A percentile compares a stretch with the other conserved stretches of the same genome.
These are phyloP conservation scores for Avahi laniger DNA, from an alignment of 2,797 vertebrate genomes.

Conservation along the genomic window DNA sequence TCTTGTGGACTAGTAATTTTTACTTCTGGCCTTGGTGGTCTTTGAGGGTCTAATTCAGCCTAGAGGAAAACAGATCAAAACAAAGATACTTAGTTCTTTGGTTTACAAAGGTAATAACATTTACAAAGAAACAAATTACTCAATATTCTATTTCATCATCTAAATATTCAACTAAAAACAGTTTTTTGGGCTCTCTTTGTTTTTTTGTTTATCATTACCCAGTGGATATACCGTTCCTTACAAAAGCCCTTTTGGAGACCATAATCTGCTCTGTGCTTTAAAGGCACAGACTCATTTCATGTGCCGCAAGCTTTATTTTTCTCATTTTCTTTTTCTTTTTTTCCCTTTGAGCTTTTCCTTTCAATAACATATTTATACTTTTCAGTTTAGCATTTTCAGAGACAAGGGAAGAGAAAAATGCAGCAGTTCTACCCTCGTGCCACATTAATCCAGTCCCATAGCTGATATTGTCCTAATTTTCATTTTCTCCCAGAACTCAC, in stretches of 20 bases:
- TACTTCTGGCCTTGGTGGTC: constrained; percentile 83
- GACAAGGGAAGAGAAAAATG: not conserved
- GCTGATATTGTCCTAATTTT: not conserved
- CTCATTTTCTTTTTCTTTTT: not conserved
- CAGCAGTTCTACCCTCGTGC: not conserved
- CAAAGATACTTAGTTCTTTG: not conserved
- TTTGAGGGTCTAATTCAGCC: constrained; percentile 76
- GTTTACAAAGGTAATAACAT: not conserved
- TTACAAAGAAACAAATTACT: not conserved
- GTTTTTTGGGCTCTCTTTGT: not conserved
- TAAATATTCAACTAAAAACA: not conserved
- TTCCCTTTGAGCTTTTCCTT: not conserved
- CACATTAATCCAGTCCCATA: not conserved
- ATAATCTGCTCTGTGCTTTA: not conserved
- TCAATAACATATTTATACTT: not conserved
- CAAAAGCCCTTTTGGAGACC: not conserved
- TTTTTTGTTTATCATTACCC: not conserved
- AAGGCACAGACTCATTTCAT: not conserved
- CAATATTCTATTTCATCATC: not conserved
- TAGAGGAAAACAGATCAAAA: constrained; percentile 69
- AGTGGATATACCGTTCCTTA: not conserved
- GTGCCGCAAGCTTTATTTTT: not conserved
- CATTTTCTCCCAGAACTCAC: not conserved
- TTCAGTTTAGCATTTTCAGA: not conserved
- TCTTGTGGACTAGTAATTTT: constrained; percentile 85